Percentiles rank a stretch among this genome's conserved stretches.
These are phyloP conservation scores for Zygothrica quintamaculata DNA, from an alignment of 2,888 invertebrate genomes.

Conservation along the genomic window DNA sequence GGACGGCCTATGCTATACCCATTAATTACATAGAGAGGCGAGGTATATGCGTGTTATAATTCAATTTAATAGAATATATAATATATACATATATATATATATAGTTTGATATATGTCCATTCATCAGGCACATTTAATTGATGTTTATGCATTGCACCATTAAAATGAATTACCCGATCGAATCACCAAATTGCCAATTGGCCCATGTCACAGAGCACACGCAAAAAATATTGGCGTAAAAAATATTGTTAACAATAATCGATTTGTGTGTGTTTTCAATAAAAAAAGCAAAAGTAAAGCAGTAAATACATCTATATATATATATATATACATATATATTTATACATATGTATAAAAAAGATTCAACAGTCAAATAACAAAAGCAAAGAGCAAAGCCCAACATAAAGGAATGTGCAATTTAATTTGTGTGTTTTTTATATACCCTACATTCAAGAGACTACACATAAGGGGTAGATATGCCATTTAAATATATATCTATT, in stretches of 20 bases:
- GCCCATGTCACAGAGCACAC: constrained; percentile 2
- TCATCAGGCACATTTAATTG: constrained; percentile 63
- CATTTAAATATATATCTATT: too few relatives aligned
- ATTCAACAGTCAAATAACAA: constrained; percentile 16
- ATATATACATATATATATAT: constrained; percentile 43
- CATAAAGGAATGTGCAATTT: constrained; percentile 54
- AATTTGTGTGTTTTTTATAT: constrained; percentile 41
- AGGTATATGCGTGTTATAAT: constrained; percentile 51
- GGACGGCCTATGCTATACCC: too few relatives aligned
- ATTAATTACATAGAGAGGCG: too few relatives aligned
- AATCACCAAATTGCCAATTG: constrained; percentile 22
- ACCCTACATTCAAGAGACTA: constrained; percentile 18
- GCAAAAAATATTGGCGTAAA: constrained; percentile 58
- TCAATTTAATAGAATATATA: constrained; percentile 62
- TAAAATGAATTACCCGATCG: constrained; percentile 62
- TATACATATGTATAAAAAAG: too few relatives aligned
- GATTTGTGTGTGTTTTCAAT: constrained; percentile 71
- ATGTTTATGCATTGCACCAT: constrained; percentile 70
- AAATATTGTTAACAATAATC: constrained; percentile 72
- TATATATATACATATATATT: too few relatives aligned
- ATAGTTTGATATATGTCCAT: constrained; percentile 50
- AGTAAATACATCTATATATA: constrained; percentile 20
- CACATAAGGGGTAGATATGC: background rate
- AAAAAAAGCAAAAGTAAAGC: constrained; percentile 33
- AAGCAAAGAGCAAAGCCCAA: constrained; percentile 27